Base-by-base conservation (phyloP, 2,797 vertebrate species). In the Enteromius unitaeniatus region DNA sequence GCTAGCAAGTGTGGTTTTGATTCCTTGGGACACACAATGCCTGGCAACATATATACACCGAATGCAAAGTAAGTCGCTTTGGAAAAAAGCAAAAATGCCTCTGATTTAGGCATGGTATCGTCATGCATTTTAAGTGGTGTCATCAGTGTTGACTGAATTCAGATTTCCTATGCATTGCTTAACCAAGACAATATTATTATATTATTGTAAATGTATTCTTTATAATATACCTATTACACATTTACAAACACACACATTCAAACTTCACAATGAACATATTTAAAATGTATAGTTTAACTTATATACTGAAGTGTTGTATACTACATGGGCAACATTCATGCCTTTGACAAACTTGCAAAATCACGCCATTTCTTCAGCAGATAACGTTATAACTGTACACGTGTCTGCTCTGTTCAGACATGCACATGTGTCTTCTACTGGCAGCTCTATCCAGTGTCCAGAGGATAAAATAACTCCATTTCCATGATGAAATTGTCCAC, bases 381-480 rank as follows among this genome's bases (percentile, higher is more conserved):
- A 77, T n/a, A 68, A 45, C 47, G 67, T 31, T 67, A 34, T 23
- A 49, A 68, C 17, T 58, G 69, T 21, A 55, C 81, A 83, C 19
- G 13, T 77, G 45, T 65, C 40, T 65, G 73, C 26, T 26, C 65
- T 81, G 77, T 80, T 84, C 49, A 53, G 64, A 70, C 73, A 37
- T 15, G 3, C 37, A 62, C 37, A 55, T 47, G 62, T 60, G 31
- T 79, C 45, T n/a, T 68, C 37, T 42, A 7, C 31, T 31, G 28
- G 21, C 49, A n/a, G n/a, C 40, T 86, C 60, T 74, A 74, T 78
- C 81, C 76, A 68, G 70, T 83, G 85, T 86, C 82, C 78, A 81
- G 74, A 78, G 53, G 80, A 86, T 88, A 58, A 76, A 68, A 80
- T 64, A 81, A 73, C 77, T 88, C 75, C 79, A 88, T 89, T 78